phyloP scores from a whole-genome alignment of 2,797 vertebrate genomes.

The Clamator glandarius region DNA sequence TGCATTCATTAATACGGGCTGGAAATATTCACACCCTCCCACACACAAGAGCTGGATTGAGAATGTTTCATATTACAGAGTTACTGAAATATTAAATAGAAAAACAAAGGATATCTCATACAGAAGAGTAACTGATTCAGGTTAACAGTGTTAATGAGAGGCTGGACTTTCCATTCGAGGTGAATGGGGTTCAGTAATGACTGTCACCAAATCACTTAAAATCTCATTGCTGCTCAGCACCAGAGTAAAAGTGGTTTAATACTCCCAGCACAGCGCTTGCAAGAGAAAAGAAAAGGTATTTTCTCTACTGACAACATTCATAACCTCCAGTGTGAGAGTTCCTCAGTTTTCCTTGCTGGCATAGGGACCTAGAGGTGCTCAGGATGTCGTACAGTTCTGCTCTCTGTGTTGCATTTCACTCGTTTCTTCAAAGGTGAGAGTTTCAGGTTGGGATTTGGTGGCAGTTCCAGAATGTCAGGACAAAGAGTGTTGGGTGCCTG shows the following conservation, averaged over 20 bases:
- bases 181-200: not conserved
- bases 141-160: not conserved
- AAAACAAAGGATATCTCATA: conserved; percentile 41
- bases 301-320: not conserved
- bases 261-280: not conserved
- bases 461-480: not conserved
- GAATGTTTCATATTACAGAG: conserved; percentile 55
- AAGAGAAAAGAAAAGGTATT: not conserved
- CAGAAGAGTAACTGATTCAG: not conserved
- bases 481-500: not conserved
- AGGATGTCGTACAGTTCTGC: fast-evolving
- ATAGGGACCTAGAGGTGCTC: not conserved
- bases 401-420: not conserved
- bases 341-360: not conserved
- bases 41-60: conserved; percentile 32
- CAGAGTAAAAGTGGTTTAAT: not conserved
- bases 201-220: not conserved
- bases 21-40: conserved; percentile 70
- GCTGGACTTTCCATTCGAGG: not conserved
- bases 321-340: not conserved
- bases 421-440: not conserved
- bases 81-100: conserved; percentile 64
- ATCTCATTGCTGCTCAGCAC: not conserved
- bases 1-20: conserved; percentile 56
- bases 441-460: not conserved